These are phyloP conservation scores for Antheraea assamensis DNA, from an alignment of 2,888 invertebrate genomes.

Conservation along the genomic window DNA sequence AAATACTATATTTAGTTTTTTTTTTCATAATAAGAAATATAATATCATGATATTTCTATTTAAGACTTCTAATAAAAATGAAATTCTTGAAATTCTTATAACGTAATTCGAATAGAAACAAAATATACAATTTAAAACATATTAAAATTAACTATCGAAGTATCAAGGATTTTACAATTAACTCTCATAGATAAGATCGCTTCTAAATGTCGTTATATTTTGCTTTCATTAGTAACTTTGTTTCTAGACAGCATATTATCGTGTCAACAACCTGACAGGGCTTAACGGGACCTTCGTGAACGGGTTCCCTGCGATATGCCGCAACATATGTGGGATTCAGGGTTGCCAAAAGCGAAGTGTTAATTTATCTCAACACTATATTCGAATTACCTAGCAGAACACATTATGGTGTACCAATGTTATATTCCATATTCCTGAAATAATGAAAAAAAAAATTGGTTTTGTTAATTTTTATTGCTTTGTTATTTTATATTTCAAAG, in stretches of 20 bases:
- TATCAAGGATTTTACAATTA: background rate
- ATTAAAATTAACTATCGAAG: background rate
- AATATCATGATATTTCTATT: no score
- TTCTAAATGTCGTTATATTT: background rate
- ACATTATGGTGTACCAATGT: background rate
- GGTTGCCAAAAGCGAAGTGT: background rate
- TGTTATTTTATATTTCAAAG: no score
- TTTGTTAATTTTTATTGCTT: no score
- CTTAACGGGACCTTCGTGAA: constrained; percentile 46
- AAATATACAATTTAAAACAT: background rate
- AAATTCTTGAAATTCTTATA: no score
- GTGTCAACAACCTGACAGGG: constrained; percentile 68
- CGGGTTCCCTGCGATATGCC: constrained; percentile 37
- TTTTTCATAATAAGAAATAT: background rate
- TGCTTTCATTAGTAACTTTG: background rate
- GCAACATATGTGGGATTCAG: constrained; percentile 19
- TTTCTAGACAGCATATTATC: constrained; percentile 37
- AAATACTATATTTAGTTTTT: background rate
- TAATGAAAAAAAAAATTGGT: background rate
- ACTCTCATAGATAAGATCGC: background rate
- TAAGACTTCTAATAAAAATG: no score
- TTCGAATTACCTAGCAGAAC: background rate
- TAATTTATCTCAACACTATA: background rate
- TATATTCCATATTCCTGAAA: background rate
- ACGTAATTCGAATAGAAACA: background rate